phyloP scores from a whole-genome alignment of 2,888 invertebrate species.

The Brachypterus glaber region DNA sequence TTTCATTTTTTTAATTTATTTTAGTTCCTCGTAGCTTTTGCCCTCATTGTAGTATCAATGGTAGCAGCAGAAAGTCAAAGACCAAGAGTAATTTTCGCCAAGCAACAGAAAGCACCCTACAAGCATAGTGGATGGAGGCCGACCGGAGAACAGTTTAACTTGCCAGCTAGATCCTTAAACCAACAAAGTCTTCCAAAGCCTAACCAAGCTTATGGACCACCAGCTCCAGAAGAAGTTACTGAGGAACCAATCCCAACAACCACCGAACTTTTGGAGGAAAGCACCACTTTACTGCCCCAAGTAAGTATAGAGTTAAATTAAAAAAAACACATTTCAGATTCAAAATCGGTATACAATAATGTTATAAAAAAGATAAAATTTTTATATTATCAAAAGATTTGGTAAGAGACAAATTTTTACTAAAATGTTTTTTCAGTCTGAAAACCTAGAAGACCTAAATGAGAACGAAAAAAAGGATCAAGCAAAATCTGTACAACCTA shows the following conservation, averaged over 20 bases:
- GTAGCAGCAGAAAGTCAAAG: constrained; percentile 42
- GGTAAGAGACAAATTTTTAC: too few species aligned
- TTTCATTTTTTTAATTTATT: too few species aligned
- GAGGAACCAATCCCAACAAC: constrained; percentile 30
- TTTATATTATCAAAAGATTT: too few species aligned
- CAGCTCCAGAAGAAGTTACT: constrained; percentile 22
- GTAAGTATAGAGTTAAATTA: too few species aligned
- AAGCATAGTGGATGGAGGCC: constrained; percentile 41
- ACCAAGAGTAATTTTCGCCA: constrained; percentile 30
- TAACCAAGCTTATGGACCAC: constrained; percentile 26
- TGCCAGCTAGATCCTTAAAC: constrained; percentile 30
- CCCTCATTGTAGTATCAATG: constrained; percentile 36
- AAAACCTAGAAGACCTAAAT: constrained; percentile 22
- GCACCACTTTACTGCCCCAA: too few species aligned
- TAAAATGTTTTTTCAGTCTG: constrained; percentile 27
- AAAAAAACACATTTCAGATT: too few species aligned
- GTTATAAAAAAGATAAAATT: too few species aligned
- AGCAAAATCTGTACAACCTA: constrained; percentile 15
- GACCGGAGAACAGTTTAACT: constrained; percentile 39
- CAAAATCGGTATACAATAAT: too few species aligned
- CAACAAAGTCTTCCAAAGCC: constrained; percentile 7
- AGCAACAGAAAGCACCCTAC: constrained; percentile 32
- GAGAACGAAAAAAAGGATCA: constrained; percentile 21
- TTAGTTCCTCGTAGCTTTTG: constrained; percentile 36
- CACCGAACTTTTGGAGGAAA: too few species aligned